These are phyloP conservation scores for Gortyna flavago DNA, from an alignment of 2,888 invertebrate species.

Conservation along the genomic window DNA sequence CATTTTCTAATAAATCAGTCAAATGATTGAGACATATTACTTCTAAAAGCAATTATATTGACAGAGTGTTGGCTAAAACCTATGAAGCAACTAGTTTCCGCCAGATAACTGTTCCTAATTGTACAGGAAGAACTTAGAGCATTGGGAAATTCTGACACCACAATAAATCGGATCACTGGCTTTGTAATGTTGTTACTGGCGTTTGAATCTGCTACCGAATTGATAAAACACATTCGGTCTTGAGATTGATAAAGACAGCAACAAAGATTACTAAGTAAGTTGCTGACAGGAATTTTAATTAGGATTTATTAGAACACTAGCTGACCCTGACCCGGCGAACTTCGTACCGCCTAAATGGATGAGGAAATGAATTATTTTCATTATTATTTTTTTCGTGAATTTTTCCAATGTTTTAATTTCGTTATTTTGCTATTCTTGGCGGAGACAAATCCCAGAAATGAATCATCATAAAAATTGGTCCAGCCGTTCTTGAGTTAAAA, in stretches of 20 bases:
- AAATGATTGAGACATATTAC: conserved; percentile 59
- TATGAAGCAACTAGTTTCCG: conserved; percentile 31
- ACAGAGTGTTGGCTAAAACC: conserved; percentile 18
- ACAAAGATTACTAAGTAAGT: not conserved
- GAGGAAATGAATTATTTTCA: no score
- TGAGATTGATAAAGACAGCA: not conserved
- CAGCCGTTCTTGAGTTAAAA: no score
- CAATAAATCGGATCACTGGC: conserved; percentile 2
- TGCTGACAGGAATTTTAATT: not conserved
- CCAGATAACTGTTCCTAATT: conserved; percentile 38
- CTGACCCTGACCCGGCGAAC: no score
- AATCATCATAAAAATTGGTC: no score
- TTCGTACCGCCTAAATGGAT: no score
- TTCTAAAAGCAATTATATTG: conserved; percentile 45
- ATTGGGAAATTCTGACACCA: conserved; percentile 10
- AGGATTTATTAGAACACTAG: not conserved
- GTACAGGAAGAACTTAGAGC: conserved; percentile 31
- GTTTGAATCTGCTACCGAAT: not conserved
- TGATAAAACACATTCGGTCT: not conserved
- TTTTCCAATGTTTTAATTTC: no score
- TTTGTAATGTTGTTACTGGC: conserved; percentile 3
- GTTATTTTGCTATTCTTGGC: no score
- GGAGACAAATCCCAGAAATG: no score
- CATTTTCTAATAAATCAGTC: conserved; percentile 50
- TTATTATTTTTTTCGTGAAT: no score